Evolutionary conservation across 2,888 invertebrate species (phyloP).

Genomic region (Eumacrocentrus americanus): DNA sequence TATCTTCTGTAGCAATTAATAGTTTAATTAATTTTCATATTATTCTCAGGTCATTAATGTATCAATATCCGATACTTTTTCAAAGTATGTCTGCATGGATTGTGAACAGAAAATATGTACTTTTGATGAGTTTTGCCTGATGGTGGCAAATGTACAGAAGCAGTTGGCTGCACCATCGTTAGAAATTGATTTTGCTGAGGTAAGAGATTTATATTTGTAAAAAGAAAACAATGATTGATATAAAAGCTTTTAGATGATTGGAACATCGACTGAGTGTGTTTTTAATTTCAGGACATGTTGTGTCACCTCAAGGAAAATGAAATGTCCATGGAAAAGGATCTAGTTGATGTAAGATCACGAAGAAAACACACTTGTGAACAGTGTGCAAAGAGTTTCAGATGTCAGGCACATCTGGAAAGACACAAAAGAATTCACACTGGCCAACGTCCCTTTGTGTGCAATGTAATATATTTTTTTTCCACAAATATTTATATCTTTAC

Average conservation of each 20-base stretch:
- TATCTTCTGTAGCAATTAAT: too few relatives aligned
- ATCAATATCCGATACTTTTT: conserved; percentile 48
- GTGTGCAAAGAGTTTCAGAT: conserved; percentile 66
- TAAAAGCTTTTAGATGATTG: too few relatives aligned
- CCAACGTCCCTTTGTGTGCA: conserved; percentile 66
- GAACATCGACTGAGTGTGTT: too few relatives aligned
- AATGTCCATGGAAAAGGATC: conserved; percentile 22
- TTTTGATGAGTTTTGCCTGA: conserved; percentile 58
- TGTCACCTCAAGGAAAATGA: conserved; percentile 52
- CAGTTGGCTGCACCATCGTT: conserved; percentile 51
- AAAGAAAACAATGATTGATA: too few relatives aligned
- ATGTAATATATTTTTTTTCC: conserved; percentile 37
- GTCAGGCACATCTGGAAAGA: conserved; percentile 66
- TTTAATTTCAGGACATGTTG: conserved; percentile 52
- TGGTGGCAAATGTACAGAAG: conserved; percentile 57
- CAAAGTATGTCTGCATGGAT: conserved; percentile 55
- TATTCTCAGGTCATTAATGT: conserved; percentile 52
- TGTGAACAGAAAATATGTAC: conserved; percentile 55
- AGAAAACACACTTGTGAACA: conserved; percentile 47
- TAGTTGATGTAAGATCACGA: conserved; percentile 16
- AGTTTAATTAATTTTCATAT: neutral
- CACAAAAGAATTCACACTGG: conserved; percentile 66
- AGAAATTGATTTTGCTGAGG: conserved; percentile 57
- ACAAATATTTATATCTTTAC: neutral
- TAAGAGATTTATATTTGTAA: conserved; percentile 27